Base-by-base conservation (phyloP, 1,140 invertebrate genomes). In the Aphelenchoides besseyi region DNA sequence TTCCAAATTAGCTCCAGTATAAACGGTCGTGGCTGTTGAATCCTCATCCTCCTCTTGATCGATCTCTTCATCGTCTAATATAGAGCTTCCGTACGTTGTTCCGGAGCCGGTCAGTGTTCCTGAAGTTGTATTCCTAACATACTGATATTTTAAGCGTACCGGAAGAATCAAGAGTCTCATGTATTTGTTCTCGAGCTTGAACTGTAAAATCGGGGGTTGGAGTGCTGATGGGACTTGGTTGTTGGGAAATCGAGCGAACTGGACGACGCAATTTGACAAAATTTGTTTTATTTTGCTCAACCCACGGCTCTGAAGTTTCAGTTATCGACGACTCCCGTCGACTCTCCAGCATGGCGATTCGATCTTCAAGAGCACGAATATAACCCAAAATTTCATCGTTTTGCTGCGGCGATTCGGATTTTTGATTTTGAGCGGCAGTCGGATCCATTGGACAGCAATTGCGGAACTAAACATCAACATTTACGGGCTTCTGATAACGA, bases 351-450 rank as follows among this genome's bases (percentile, higher is more conserved):
- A 23, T 18, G 1, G 30, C 16, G 30, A 66, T 66, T 12, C 63
- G 30, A 12, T 66, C 63, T 32, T 66, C 63, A 16, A 66, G 3
- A 18, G 63, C 16, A 33, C 36, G 16, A 2, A 66, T 37, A 3
- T 66, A 66, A 26, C 28, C 63, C 18, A 66, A 29, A 33, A 66
- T 1, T 32, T 66, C 63, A 33, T 66, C 63, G 63, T 66, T 37
- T 1, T 66, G 30, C 32, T 16, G 16, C 3, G 63, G 63, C 16
- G 63, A 36, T 9, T 66, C 32, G 1, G 63, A 23, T 35, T 37
- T 64, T 1, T 37, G 63, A 8, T 66, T 29, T 29, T 1, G 16
- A 53, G 30, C 30, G 2, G 16, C 16, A 12, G 63, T 29, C 3
- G 16, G 32, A 33, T 66, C 32, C 16, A 66, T 35, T 32, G 30